phyloP scores from a whole-genome alignment of 1,140 invertebrate species.

The Onthophagus taurus region DNA sequence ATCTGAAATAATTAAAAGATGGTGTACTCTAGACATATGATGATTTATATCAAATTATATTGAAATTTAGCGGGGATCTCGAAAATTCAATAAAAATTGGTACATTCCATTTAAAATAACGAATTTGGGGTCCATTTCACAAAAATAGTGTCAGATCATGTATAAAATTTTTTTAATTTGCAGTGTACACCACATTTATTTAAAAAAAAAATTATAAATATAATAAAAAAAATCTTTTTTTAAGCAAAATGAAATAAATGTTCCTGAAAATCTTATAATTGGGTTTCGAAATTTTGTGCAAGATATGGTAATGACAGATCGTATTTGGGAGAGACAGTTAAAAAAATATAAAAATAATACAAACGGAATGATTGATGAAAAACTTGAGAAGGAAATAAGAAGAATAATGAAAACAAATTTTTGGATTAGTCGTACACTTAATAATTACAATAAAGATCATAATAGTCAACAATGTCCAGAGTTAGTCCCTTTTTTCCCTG shows the following conservation, averaged over 20 bases:
- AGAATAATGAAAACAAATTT: conserved; percentile 16
- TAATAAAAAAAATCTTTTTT: conserved; percentile 2
- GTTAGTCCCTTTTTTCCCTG: conserved; percentile 9
- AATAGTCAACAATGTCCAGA: conserved; percentile 9
- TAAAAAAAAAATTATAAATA: neutral
- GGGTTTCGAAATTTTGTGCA: conserved; percentile 11
- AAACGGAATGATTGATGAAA: no score
- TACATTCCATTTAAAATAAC: no score
- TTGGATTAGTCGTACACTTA: conserved; percentile 11
- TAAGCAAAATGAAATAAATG: conserved; percentile 11
- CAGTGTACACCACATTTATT: neutral
- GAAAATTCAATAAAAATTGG: no score
- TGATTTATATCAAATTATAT: no score
- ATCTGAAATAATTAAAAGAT: no score
- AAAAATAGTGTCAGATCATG: no score
- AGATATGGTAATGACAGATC: conserved; percentile 11
- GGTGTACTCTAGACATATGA: no score
- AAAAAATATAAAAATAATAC: no score
- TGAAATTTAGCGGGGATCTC: no score
- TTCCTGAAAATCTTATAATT: conserved; percentile 1
- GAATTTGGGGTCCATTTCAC: no score
- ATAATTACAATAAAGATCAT: conserved; percentile 2
- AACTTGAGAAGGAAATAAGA: conserved; percentile 13
- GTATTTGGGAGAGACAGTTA: conserved; percentile 4
- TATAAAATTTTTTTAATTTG: no score